Conservation (phyloP, 92 coral and sea anemone species). For the Galaxea fascicularis region DNA sequence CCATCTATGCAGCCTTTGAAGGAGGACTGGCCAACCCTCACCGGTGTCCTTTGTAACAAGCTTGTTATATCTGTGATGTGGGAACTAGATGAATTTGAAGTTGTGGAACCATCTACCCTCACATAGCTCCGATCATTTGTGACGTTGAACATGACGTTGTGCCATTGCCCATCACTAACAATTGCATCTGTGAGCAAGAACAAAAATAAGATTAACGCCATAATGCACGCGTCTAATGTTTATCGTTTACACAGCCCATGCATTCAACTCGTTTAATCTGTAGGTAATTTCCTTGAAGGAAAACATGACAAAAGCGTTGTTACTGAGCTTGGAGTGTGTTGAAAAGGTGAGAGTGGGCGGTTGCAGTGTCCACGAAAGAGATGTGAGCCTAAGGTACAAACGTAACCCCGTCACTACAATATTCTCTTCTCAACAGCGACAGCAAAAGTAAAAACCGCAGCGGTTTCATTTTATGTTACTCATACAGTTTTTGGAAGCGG, state of each 20-base stretch:
- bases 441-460: no score
- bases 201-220: background rate
- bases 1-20: constrained; percentile 89
- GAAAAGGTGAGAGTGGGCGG: no score
- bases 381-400: no score
- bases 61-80: constrained; percentile 34
- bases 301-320: no score
- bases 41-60: constrained; percentile 48
- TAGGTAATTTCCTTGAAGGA: background rate
- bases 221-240: no score
- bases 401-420: no score
- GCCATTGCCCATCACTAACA: constrained; percentile 90
- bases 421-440: no score
- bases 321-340: no score
- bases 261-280: background rate
- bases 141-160: constrained; percentile 65
- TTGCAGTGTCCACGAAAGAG: no score
- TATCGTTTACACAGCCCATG: background rate
- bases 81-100: constrained; percentile 16
- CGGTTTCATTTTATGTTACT: no score
- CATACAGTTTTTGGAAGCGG: no score
- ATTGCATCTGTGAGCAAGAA: constrained; percentile 45
- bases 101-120: constrained; percentile 39
- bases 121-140: constrained; percentile 57
- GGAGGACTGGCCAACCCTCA: constrained; percentile 53